phyloP scores from a whole-genome alignment of 92 coral and sea anemone species.

The Palythoa caribaeorum region DNA sequence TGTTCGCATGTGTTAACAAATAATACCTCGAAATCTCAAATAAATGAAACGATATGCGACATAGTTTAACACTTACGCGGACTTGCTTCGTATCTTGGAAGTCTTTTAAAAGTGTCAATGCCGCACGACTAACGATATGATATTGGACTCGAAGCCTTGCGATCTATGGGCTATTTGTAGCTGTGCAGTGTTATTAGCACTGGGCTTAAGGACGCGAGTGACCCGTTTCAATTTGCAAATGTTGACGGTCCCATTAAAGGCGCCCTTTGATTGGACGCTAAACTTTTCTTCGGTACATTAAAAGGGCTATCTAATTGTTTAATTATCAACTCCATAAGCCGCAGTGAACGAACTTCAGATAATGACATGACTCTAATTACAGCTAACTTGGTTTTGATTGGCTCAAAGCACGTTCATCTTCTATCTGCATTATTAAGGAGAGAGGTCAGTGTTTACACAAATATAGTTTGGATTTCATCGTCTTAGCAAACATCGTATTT shows the following conservation, averaged over 20 bases:
- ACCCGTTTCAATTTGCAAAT: constrained; percentile 37
- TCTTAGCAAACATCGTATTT: constrained; percentile 8
- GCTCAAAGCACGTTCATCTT: constrained; percentile 17
- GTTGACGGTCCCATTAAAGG: constrained; percentile 16
- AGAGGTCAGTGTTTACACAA: constrained; percentile 36
- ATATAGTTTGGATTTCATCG: constrained; percentile 13
- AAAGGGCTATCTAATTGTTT: constrained; percentile 42
- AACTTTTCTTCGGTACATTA: constrained; percentile 41
- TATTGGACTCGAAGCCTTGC: background rate
- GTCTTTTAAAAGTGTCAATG: background rate
- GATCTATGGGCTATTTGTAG: background rate
- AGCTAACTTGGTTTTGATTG: constrained; percentile 31
- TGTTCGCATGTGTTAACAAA: background rate
- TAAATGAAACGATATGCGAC: background rate
- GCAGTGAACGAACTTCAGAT: constrained; percentile 21
- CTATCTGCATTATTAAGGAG: background rate
- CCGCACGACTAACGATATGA: background rate
- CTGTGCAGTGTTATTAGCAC: background rate
- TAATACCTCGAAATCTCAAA: background rate
- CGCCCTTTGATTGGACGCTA: constrained; percentile 32
- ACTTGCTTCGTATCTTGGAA: background rate
- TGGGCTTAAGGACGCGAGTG: background rate
- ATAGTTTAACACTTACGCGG: background rate
- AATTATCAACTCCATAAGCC: constrained; percentile 48
- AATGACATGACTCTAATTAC: constrained; percentile 36